Evolutionary conservation across 2,888 invertebrate species (phyloP), one percentile per base, ranked within the genome.

Genomic region (Drymonia ruficornis): DNA sequence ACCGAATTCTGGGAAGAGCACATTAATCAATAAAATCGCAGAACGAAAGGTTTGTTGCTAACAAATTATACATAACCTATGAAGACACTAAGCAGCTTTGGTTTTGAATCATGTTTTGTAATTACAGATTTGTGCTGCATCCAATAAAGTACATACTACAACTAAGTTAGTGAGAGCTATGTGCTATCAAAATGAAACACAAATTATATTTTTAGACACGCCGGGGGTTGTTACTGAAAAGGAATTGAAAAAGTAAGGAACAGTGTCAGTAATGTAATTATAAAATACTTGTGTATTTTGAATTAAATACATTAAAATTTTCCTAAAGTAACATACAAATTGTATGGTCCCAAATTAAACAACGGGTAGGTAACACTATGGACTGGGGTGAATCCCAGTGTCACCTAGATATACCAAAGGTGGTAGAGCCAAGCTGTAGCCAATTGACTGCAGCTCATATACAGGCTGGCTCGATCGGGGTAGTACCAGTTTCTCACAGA

Each of bases 1-100:
- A 13, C 99, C 99, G 4, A 99, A 99, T 94, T 96, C 96, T 49
- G 99, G 99, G 29, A 99, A 99, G 86, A 99, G 99, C 80, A 98
- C 99, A 0, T 93, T 99, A 31, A 96, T 98, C 31, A 99, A 99
- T 87, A 94, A 94, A 74, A 93, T 99, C 23, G 94, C 97, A 52
- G 95, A 96, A 61, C 94, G 96, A 83, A 95, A 95, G 84, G 97
- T 97, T 54, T 34, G 49, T 57, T 42, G 5, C n/a, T 34, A 9
- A 38, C 42, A 2, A 12, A 28, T 19, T 34, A 48, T 23, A 19
- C 9, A 36, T 63, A 67, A 65, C 65, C 61, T 65, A 15, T 34
- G 49, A 56, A 36, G 9, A 29, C 19, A 31, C 29, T 50, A 19
- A 19, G 16, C 56, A 50, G 23, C 34, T 23, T 40, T 47, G 48